Evolutionary conservation across 2,888 invertebrate species (phyloP), one percentile per base, ranked within the genome.

Genomic region (Oeneis ivallda): DNA sequence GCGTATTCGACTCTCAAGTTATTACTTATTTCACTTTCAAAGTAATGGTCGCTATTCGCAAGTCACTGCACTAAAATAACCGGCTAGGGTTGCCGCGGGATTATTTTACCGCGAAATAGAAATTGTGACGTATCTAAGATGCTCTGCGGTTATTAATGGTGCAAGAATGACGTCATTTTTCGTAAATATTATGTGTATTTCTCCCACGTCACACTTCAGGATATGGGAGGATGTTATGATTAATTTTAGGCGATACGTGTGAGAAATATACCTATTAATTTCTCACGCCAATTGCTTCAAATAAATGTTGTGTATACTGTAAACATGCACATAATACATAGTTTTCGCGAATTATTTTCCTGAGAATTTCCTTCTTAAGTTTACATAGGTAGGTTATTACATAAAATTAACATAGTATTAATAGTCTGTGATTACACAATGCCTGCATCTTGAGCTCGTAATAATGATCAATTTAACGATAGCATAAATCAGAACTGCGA

Each of bases 41-140:
- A 85, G 85, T 84, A 85, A 85, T 80, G 78, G 70, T 71, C 73
- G 69, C 71, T 73, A 75, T 77, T 66, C 72, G 87, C 87, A 82
- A 87, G 86, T 87, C 87, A 87, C 79, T 79, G 75, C 74, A 71
- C 78, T 81, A 84, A 83, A 84, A 86, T 81, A 82, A 82, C 78
- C 69, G 67, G 59, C 47, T 47, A 59, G 63, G 63, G 59, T 54
- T 66, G 66, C 39, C 39, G 4, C 49, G 15, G 34, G 32, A 58
- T 34, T 34, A 58, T 58, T 47, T 45, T 32, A 32, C 45, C 58
- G 58, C 34, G 47, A 58, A 58, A 43, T 45, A 32, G 43, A 26
- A 19, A 45, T n/a, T 32, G 47, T 58, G 34, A 58, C 47, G 34
- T 58, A 34, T 47, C 26, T 15, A 56, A 56, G 56, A 56, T 56